Base-by-base conservation (phyloP, 2,888 invertebrate genomes). In the Omphaloscelis lunosa region DNA sequence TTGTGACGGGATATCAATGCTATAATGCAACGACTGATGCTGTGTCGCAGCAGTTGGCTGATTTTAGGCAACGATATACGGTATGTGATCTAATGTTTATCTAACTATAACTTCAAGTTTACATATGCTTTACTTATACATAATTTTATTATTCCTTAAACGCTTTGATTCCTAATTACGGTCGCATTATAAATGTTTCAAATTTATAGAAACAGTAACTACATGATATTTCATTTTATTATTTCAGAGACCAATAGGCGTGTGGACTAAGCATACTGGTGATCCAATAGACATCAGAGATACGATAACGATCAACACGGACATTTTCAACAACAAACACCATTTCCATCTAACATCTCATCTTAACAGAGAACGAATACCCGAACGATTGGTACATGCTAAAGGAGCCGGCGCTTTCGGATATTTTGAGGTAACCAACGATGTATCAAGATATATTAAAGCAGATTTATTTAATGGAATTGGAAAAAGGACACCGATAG, bases 351-450 rank as follows among this genome's bases (percentile, higher is more conserved):
- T 98, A 17, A 98, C 98, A 88, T 97, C 98, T 90, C 99, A 99
- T 91, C 97, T 97, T 89, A 96, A 98, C 45, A 99, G 79, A 11
- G 89, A 91, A 99, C 97, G 99, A 75, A 99, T 99, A 89, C 99
- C 99, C 0, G 99, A 99, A 92, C 97, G 99, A 85, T 98, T 99
- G 0, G 99, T 98, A 0, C 99, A 99, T 93, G 99, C 99, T 1
- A 99, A 99, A 95, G 99, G 99, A 82, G 98, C 98, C 59, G 98
- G 98, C 41, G 98, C 98, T 3, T 98, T 98, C 91, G 98, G 98
- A 8, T 98, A 98, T 89, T 98, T 98, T 89, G 98, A 98, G 93
- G 98, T 98, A 0, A 98, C 98, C 0, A 97, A 98, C 88, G 98
- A 98, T 91, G 98, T 98, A 71, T 94, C 95, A 1, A 94, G 97